phyloP scores from a whole-genome alignment of 2,888 invertebrate species.

The Podotricha telesiphe region DNA sequence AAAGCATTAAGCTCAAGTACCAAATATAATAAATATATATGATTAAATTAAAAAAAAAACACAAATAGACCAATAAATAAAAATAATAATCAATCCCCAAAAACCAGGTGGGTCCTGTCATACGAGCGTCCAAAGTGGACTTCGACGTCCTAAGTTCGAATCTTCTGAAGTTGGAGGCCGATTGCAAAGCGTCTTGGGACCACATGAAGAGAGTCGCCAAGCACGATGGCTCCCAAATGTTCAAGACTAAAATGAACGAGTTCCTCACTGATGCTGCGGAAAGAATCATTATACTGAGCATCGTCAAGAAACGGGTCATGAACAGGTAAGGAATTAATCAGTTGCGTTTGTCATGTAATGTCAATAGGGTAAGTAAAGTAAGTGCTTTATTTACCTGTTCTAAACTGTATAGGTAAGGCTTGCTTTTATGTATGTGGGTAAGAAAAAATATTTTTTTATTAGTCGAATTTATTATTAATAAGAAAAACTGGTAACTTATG shows the following conservation, averaged over 20 bases:
- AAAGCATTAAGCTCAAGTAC: no score
- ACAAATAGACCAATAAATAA: no score
- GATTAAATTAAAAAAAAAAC: no score
- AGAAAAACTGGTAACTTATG: no score
- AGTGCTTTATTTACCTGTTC: no score
- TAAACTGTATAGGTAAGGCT: no score
- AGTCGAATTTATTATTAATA: no score
- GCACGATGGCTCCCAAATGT: slow-evolving; percentile 93
- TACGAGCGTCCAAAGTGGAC: slow-evolving; percentile 96
- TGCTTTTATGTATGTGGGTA: no score
- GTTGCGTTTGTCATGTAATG: not conserved
- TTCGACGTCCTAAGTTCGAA: slow-evolving; percentile 95
- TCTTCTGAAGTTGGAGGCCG: slow-evolving; percentile 94
- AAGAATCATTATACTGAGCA: slow-evolving; percentile 95
- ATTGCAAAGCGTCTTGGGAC: slow-evolving; percentile 99
- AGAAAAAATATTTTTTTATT: no score
- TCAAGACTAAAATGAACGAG: slow-evolving; percentile 97
- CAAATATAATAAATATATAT: no score
- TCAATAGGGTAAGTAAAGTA: slow-evolving; percentile 7
- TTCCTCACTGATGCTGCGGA: slow-evolving; percentile 98
- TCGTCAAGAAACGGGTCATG: slow-evolving; percentile 95
- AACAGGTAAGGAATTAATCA: slow-evolving; percentile 86
- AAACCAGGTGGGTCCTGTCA: slow-evolving; percentile 91
- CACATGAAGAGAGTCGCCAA: slow-evolving; percentile 97
- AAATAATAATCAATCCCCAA: no score